Evolutionary conservation across 2,888 invertebrate species (phyloP).

Genomic region (Apamea crenata): DNA sequence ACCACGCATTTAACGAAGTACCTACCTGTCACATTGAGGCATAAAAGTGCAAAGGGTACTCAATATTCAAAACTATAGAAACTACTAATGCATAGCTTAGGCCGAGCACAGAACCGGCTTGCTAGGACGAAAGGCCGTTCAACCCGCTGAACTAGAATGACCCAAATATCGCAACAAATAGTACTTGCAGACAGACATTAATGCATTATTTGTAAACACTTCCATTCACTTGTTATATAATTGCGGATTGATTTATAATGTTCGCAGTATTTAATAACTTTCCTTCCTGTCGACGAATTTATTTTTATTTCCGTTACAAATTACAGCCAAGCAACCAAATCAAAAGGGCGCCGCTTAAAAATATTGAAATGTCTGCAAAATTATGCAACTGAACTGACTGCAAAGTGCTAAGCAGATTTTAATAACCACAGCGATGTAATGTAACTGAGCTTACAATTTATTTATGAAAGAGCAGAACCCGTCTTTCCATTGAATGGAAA

Average conservation of each 20-base stretch:
- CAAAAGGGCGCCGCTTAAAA: neutral
- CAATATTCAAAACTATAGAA: conserved; percentile 47
- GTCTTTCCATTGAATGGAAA: conserved; percentile 30
- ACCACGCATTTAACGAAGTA: neutral
- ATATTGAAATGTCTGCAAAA: conserved; percentile 10
- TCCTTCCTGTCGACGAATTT: conserved; percentile 24
- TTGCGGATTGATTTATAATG: conserved; percentile 33
- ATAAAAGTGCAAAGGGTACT: conserved; percentile 23
- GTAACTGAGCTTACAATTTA: conserved; percentile 20
- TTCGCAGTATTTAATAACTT: conserved; percentile 23
- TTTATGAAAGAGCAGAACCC: conserved; percentile 30
- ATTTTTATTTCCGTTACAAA: conserved; percentile 20
- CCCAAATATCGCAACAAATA: conserved; percentile 84
- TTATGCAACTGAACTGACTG: conserved; percentile 10
- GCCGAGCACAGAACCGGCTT: conserved; percentile 75
- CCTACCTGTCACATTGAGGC: neutral
- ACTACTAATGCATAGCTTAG: conserved; percentile 65
- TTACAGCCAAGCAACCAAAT: neutral
- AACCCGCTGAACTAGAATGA: conserved; percentile 85
- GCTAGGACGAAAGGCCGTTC: conserved; percentile 82
- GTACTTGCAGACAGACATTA: conserved; percentile 70
- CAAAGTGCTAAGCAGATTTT: conserved; percentile 22
- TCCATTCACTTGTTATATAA: conserved; percentile 57
- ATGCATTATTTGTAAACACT: conserved; percentile 69
- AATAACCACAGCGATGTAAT: conserved; percentile 17